Conservation (phyloP, 1,140 invertebrate species). For the Lepidurus apus region DNA sequence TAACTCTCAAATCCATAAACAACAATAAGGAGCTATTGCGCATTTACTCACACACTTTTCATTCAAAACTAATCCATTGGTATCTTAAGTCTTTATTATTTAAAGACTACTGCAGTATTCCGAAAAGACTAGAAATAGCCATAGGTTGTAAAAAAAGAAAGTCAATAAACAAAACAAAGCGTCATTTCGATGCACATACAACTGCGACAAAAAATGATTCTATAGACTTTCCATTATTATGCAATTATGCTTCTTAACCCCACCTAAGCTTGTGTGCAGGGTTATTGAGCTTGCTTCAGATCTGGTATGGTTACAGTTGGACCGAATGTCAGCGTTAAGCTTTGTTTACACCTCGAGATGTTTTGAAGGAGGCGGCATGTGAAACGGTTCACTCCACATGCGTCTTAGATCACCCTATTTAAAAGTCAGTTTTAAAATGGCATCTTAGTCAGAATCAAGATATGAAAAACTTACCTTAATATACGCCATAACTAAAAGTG, state of each 20-base stretch:
- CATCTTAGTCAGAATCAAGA: constrained; percentile 12
- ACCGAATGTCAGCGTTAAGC: constrained; percentile 34
- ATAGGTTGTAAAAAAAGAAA: not conserved
- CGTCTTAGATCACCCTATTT: constrained; percentile 84
- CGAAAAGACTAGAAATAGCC: constrained; percentile 6
- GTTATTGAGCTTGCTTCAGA: constrained; percentile 8
- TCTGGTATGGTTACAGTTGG: not conserved
- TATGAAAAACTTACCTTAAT: constrained; percentile 65
- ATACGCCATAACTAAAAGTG: constrained; percentile 94
- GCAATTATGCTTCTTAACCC: constrained; percentile 15
- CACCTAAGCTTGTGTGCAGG: not conserved
- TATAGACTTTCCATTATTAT: not conserved
- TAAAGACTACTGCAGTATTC: not conserved
- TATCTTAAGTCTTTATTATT: not conserved
- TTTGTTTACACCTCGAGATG: constrained; percentile 59
- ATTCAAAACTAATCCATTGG: not conserved
- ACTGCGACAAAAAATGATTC: not conserved
- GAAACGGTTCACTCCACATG: constrained; percentile 98
- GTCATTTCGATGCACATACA: not conserved
- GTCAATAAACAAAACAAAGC: not conserved
- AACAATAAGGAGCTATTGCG: too few species aligned
- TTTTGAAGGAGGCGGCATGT: constrained; percentile 67
- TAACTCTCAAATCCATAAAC: too few species aligned
- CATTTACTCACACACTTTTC: not conserved
- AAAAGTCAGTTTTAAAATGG: constrained; percentile 32